Base-by-base conservation (phyloP, 53 echinoderm and acorn worm species). In the Hippasteria phrygiana region DNA sequence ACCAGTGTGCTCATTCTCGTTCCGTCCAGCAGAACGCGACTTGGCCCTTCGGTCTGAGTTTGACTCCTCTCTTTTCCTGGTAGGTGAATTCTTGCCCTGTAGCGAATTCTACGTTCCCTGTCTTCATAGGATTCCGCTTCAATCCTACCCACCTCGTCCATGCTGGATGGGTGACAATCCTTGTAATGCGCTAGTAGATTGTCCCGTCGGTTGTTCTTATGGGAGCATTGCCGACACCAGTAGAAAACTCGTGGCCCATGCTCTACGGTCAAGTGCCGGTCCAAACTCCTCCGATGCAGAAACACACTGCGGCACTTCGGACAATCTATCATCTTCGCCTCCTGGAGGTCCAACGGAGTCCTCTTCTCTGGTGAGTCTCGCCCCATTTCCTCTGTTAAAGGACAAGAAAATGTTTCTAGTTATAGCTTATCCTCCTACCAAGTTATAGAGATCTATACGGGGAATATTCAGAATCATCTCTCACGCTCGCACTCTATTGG, bases 241-340 rank as follows among this genome's bases (percentile, higher is more conserved):
- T 42, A 73, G 42, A 73, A 73, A 3, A 73, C 73, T 12, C 73
- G 73, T 20, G 71, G 40, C 71, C 71, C 71, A 71, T 71, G 71
- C 40, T 71, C 71, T 5, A 71, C 20, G 1, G 71, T 39, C 73
- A 73, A 41, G 35, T 73, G 73, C 4, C 73, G 26, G n/a, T 73
- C 73, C 40, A 73, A 18, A 73, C 73, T 73, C 41, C 73, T 40
- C 7, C 43, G 42, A 73, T 73, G 73, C 3, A 73, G 40, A 41
- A 73, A 73, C 24, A 73, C 41, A 73, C 41, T 22, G 42, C 20
- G 26, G 73, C 73, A 73, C 42, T 42, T 42, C 41, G 73, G 40
- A 42, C 73, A 73, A 4, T 73, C 73, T 42, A 73, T 10, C 3
- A 43, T 66, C 42, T 73, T 73, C 43, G 73, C 42, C n/a, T n/a